These are phyloP conservation scores for Eristalis intricaria DNA, from an alignment of 2,888 invertebrate species.

Conservation along the genomic window DNA sequence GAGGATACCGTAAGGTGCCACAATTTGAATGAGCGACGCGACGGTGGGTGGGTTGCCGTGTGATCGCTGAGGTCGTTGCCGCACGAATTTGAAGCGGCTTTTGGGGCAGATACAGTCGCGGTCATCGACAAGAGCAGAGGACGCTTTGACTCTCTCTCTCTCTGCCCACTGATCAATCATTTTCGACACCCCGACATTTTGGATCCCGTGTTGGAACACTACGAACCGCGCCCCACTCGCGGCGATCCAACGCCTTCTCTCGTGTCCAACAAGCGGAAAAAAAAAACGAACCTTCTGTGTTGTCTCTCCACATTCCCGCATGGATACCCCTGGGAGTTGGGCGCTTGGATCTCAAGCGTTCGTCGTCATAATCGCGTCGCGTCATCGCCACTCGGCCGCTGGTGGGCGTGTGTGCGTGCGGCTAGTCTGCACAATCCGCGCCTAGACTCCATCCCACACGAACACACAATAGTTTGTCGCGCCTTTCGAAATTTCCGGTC, in stretches of 20 bases:
- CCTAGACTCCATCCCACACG: neutral
- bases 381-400: neutral
- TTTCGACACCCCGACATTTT: neutral
- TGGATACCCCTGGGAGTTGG: neutral
- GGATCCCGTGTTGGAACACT: too few species aligned
- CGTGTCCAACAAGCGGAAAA: neutral
- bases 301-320: neutral
- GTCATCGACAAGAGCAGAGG: too few species aligned
- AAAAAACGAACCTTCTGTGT: too few species aligned
- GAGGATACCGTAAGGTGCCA: too few species aligned
- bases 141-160: neutral
- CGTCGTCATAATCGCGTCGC: neutral
- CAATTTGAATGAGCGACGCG: too few species aligned
- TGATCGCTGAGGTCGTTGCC: too few species aligned
- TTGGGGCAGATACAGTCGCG: too few species aligned
- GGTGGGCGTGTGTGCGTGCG: neutral
- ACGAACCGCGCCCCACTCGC: too few species aligned
- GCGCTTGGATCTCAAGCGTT: neutral
- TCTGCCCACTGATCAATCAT: neutral
- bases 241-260: neutral
- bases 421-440: neutral
- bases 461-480: constrained; percentile 12
- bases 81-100: too few species aligned
- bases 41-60: too few species aligned
- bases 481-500: constrained; percentile 60